These are phyloP conservation scores for Heterotilapia buettikoferi DNA, from an alignment of 2,113 vertebrate species.

Conservation along the genomic window DNA sequence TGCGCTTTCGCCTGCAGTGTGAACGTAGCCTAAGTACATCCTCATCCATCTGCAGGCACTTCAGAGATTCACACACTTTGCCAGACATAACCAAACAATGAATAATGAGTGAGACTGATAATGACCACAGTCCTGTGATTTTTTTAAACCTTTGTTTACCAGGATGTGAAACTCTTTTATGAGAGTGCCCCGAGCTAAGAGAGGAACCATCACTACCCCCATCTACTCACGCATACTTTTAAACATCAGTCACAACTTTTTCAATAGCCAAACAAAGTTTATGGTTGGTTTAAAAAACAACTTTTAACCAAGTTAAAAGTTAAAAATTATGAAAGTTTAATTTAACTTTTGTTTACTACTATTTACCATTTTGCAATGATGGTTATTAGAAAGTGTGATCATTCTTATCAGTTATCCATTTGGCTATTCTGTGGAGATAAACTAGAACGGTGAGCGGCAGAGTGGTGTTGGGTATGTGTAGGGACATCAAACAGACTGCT, in stretches of 20 bases:
- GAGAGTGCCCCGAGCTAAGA: background rate
- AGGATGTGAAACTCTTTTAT: background rate
- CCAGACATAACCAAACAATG: background rate
- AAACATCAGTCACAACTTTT: background rate
- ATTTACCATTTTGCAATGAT: background rate
- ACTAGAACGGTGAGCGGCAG: background rate
- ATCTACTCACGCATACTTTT: accelerated
- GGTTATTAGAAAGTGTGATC: no score
- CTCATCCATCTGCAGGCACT: background rate
- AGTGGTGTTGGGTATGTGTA: background rate
- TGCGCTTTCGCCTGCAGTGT: no score
- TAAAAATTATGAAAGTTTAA: background rate
- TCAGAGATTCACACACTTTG: background rate
- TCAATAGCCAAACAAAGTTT: background rate
- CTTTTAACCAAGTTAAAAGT: background rate
- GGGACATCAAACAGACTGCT: slow-evolving; percentile 17
- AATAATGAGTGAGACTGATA: background rate
- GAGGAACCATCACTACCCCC: background rate
- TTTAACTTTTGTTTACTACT: background rate
- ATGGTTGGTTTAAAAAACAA: background rate
- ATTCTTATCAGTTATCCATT: background rate
- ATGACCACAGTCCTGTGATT: background rate
- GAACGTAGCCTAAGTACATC: no score
- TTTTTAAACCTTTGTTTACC: background rate
- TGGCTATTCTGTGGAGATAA: background rate